Conservation (phyloP, 2,113 vertebrate genomes). For the Brachyistius frenatus region DNA sequence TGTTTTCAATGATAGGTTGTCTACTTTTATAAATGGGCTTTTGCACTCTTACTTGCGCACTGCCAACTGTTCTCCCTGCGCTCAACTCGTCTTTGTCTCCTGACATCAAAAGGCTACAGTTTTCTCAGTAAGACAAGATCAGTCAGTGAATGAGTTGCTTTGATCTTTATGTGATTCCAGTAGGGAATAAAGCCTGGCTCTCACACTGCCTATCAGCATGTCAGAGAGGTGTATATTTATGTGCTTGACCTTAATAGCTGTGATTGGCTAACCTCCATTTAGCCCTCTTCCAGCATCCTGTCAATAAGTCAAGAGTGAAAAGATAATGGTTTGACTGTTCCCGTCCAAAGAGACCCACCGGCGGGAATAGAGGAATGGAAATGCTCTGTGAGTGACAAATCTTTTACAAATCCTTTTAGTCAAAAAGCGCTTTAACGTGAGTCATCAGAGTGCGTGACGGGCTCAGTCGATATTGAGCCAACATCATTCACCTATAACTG, state of each 20-base stretch:
- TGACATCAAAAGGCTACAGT: conserved; percentile 56
- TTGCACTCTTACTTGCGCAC: conserved; percentile 38
- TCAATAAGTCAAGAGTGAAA: conserved; percentile 68
- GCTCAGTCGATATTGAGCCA: conserved; percentile 55
- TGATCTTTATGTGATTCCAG: conserved; percentile 60
- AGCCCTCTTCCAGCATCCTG: conserved; percentile 61
- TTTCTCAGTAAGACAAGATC: conserved; percentile 53
- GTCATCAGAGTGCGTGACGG: conserved; percentile 55
- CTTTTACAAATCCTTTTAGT: conserved; percentile 72
- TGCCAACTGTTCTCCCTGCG: conserved; percentile 56
- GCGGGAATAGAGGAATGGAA: conserved; percentile 43
- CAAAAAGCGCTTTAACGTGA: conserved; percentile 66
- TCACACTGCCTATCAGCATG: conserved; percentile 51
- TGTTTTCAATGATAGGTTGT: conserved; percentile 47
- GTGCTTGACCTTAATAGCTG: conserved; percentile 71
- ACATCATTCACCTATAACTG: conserved; percentile 56
- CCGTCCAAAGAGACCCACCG: conserved; percentile 43
- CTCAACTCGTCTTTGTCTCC: conserved; percentile 54
- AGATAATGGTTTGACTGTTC: conserved; percentile 69
- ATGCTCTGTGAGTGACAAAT: conserved; percentile 56
- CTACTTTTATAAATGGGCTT: conserved; percentile 59
- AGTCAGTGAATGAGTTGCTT: conserved; percentile 46
- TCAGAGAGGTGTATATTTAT: conserved; percentile 63
- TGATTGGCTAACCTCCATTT: conserved; percentile 71
- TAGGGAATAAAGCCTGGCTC: conserved; percentile 38